Percentiles rank a stretch among this genome's conserved stretches.
These are phyloP conservation scores for Crypturellus undulatus DNA, from an alignment of 2,113 vertebrate species.

Conservation along the genomic window DNA sequence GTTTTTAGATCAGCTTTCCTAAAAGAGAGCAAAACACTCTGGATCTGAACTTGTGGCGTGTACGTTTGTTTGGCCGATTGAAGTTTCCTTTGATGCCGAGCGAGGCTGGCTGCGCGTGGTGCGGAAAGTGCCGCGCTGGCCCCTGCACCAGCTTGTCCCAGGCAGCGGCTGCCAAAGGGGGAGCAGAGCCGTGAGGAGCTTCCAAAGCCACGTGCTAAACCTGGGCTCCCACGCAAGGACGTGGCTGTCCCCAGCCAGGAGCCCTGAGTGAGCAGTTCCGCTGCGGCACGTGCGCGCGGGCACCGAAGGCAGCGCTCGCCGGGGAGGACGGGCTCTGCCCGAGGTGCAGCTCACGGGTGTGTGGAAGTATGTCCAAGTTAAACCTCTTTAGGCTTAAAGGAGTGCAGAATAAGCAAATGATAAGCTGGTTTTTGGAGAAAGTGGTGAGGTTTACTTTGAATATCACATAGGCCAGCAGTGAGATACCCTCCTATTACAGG, in stretches of 20 bases:
- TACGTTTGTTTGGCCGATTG: neutral
- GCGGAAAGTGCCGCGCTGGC: neutral
- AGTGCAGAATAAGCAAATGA: neutral
- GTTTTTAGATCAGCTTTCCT: no score
- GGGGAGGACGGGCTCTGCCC: neutral
- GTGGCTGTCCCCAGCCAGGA: neutral
- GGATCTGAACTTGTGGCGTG: neutral
- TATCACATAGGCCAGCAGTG: neutral
- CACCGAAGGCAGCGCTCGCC: neutral
- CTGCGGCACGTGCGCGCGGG: no score
- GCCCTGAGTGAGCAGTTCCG: neutral
- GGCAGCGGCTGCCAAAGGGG: neutral
- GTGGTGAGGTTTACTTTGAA: no score
- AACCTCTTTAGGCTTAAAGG: neutral
- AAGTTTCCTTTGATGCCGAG: neutral
- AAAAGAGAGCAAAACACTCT: neutral
- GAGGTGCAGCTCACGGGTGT: neutral
- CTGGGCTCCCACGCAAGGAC: neutral
- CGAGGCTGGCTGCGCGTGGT: neutral
- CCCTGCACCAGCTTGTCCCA: neutral
- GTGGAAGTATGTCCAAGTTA: neutral
- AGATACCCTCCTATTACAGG: neutral
- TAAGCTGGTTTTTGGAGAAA: neutral
- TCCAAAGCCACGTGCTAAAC: neutral
- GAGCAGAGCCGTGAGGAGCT: neutral